A percentile compares a stretch with the other conserved stretches of the same genome.
phyloP scores from a whole-genome alignment of 1,140 invertebrate genomes.

The Cotesia typhae region DNA sequence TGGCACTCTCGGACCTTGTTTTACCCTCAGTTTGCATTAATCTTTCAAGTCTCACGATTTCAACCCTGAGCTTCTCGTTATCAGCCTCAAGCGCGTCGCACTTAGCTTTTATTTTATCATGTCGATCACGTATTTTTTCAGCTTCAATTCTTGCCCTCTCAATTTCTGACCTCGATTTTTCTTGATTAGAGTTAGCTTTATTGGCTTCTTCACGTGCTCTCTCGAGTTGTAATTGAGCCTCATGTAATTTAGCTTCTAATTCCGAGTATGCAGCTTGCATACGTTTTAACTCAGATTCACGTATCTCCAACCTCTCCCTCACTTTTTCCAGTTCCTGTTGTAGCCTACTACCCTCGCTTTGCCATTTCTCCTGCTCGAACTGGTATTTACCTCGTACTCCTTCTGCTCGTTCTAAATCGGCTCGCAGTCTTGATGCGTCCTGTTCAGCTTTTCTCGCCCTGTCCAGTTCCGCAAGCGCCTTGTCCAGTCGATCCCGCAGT shows the following conservation, averaged over 20 bases:
- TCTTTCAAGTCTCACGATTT: constrained; percentile 75
- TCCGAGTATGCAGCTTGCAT: constrained; percentile 72
- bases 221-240: constrained; percentile 81
- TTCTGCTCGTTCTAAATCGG: constrained; percentile 79
- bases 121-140: constrained; percentile 84
- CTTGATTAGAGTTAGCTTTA: constrained; percentile 75
- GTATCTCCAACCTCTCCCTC: constrained; percentile 76
- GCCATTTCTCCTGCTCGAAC: constrained; percentile 85
- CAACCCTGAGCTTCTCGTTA: constrained; percentile 76
- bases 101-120: constrained; percentile 80
- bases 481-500: constrained; percentile 83
- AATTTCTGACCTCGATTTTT: constrained; percentile 79
- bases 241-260: constrained; percentile 81
- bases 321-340: constrained; percentile 76
- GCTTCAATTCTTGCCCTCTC: constrained; percentile 85
- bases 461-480: constrained; percentile 80
- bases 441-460: constrained; percentile 74
- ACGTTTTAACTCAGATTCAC: constrained; percentile 79
- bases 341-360: constrained; percentile 67
- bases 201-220: constrained; percentile 79
- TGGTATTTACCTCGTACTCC: constrained; percentile 85
- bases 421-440: constrained; percentile 73
- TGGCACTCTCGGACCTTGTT: constrained; percentile 62
- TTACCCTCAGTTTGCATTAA: constrained; percentile 69
- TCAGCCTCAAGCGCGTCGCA: constrained; percentile 77